Base-by-base conservation (phyloP, 2,888 invertebrate genomes). In the Leptopilina drosophilae region DNA sequence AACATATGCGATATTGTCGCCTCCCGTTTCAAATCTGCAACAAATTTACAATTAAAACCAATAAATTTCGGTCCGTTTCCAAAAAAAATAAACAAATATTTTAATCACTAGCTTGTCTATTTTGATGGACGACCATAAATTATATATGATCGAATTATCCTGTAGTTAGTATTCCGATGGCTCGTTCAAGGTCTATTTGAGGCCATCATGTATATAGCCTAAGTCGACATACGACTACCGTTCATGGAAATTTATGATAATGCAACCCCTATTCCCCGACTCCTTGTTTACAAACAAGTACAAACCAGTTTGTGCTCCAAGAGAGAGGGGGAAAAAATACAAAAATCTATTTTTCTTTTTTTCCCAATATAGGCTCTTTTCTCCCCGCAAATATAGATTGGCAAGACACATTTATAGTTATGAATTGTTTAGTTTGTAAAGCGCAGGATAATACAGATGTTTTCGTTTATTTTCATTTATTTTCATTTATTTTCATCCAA, bases 1-100 rank as follows among this genome's bases (percentile, higher is more conserved):
- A 99, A 93, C 97, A 98, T 98, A 93, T 99, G 98, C 92, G 99
- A 99, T 94, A 98, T 98, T 92, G 98, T 98, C 77, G 99, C 99
- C 93, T 99, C 99, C 77, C 99, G 94, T 93, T 99, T 99, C 91
- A 99, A 93, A 94, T 99, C 99, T 98, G 95, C 79, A 95, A 95
- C 66, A 80, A 73, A 76, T 79, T 65, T 11, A n/a, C 49, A 78
- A 53, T 33, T 26, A 12, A 33, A 26, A 33, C 14, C n/a, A 6
- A 64, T 64, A 64, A 64, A 64, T 33, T 20, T 33, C 12, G 26
- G 40, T 15, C 6, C 5, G 5, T 62, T 11, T 11, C 11, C 9
- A 49, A 49, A 49, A 62, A 15, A 15, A 0, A 62, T 8, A 15
- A 46, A 46, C 15, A 11, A 69, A 53, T 26, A n/a, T 26, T 0